Evolutionary conservation across 53 echinoderm and acorn worm species (phyloP), one percentile per base, ranked within the genome.

Genomic region (Patiria pectinifera): DNA sequence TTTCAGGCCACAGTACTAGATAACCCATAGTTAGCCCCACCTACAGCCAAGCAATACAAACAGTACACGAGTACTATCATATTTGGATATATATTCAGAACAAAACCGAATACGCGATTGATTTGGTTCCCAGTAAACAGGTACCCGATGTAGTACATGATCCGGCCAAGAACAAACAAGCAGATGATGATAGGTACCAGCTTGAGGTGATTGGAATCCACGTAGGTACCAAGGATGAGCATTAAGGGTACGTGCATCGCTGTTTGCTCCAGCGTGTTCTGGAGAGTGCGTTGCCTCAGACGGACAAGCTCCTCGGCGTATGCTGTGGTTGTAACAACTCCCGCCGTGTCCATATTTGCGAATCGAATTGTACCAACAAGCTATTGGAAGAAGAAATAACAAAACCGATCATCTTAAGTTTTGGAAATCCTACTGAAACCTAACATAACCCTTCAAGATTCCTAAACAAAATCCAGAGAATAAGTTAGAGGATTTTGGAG

Each of bases 191-290:
- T 85, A 21, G 93, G 95, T 77, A 95, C 71, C 44, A 94, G 25
- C 14, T 84, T 84, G 62, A 95, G 84, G 87, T 84, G 45, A 45
- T 87, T 85, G 3, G 87, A 77, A 62, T 78, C 76, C 22, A 95
- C 89, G 66, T 91, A 71, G 4, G 95, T 93, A 9, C 94, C 69
- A 3, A 95, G 78, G 16, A 89, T 82, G 63, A 92, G 84, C 60
- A 92, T 89, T 23, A 80, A 53, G 10, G 92, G 86, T 35, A 94
- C 84, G 74, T 95, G 94, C 82, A 92, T 6, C 9, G 72, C 69
- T 4, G 93, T 92, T 81, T 95, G 95, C 69, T 95, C 95, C 62
- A 95, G 80, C 11, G 94, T 95, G 59, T 95, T 95, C 89, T 95
- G 96, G 10, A 95, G 91, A 22, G 92, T 82, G 13, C 96, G 92